Evolutionary conservation across 30 jellyfish, hydroid and myxozoan genomes (phyloP).

Genomic region (Haliclystus octoradiatus): DNA sequence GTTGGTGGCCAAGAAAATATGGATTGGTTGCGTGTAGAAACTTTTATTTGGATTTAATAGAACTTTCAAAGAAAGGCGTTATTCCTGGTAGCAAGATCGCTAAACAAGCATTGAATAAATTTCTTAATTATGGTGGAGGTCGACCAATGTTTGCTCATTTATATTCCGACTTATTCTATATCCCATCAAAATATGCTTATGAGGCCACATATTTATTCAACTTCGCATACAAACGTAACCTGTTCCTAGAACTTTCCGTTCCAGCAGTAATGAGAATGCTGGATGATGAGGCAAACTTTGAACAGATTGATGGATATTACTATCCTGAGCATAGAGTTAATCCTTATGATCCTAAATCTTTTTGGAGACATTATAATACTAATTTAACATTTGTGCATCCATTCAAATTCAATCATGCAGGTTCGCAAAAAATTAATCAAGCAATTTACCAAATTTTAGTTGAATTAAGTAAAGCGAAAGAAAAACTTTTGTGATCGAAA

Average conservation of each 20-base stretch:
- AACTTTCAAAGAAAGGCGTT: constrained; percentile 42
- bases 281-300: constrained; percentile 35
- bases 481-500: no score
- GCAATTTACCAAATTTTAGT: not conserved
- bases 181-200: constrained; percentile 54
- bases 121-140: constrained; percentile 65
- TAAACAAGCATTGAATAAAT: constrained; percentile 18
- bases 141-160: constrained; percentile 88
- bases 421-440: not conserved
- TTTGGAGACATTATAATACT: constrained; percentile 70
- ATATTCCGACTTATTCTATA: constrained; percentile 88
- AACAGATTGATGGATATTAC: constrained; percentile 48
- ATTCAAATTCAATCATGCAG: constrained; percentile 47
- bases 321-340: constrained; percentile 66
- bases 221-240: constrained; percentile 17
- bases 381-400: constrained; percentile 78
- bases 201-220: constrained; percentile 18
- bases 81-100: constrained; percentile 1
- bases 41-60: constrained; percentile 15
- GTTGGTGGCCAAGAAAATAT: constrained; percentile 70
- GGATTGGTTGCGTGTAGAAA: constrained; percentile 74
- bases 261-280: constrained; percentile 48
- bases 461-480: no score
- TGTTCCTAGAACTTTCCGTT: constrained; percentile 70
- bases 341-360: constrained; percentile 38